Evolutionary conservation across 1,140 invertebrate species (phyloP), one percentile per base, ranked within the genome.

Genomic region (Drosophila willistoni): DNA sequence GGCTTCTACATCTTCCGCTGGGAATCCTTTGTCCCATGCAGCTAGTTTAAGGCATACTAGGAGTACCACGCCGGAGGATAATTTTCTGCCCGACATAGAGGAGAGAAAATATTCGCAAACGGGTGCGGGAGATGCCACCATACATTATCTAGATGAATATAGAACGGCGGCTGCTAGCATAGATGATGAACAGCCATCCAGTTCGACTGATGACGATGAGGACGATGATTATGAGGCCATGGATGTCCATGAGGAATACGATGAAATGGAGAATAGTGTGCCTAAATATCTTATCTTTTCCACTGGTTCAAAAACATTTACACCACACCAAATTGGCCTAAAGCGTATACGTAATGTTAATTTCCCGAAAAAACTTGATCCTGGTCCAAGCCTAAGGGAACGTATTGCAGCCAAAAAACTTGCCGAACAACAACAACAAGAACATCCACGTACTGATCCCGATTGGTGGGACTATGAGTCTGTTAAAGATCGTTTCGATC

Each of bases 291-390:
- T 98, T 13, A 97, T 98, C 73, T 98, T 97, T 91, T 97, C 96
- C 7, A 97, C 95, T 59, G 97, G 97, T 0, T 95, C 95, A 9
- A 95, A 96, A 92, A 97, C 97, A 0, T 98, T 96, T 79, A 96
- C 96, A 2, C 97, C 97, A 0, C 97, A 98, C 94, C 96, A 97
- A 93, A 96, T 98, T 73, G 96, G 96, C 36, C 96, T 98, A 71
- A 98, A 98, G 91, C 93, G 95, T 80, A 96, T 98, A 57, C 94
- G 95, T 74, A 94, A 95, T 44, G 94, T 96, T 6, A 94, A 94
- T 55, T 96, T 97, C 85, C 96, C 96, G 3, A 94, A 94, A 77
- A 93, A 94, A 73, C 91, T 96, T 4, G 94, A 96, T 82, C 94
- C 94, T 9, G 96, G 96, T 2, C 95, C 94, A 1, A 94, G 95